A percentile compares a stretch with the other conserved stretches of the same genome.
These are phyloP conservation scores for Temnothorax curvispinosus DNA, from an alignment of 1,140 invertebrate genomes.

Conservation along the genomic window DNA sequence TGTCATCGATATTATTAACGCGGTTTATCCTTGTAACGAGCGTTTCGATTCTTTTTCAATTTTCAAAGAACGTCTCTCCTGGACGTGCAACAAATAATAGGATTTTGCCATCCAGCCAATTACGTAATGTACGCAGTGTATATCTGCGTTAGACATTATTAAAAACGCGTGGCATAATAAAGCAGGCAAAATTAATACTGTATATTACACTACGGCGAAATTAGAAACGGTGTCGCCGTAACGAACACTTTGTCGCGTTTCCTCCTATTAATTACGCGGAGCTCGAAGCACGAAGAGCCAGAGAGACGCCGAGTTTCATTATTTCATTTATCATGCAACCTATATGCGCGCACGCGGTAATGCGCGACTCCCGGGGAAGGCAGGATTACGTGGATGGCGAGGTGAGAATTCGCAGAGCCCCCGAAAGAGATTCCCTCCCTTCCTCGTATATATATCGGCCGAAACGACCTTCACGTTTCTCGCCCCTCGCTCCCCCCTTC, in stretches of 20 bases:
- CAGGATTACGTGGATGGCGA: slow-evolving; percentile 40
- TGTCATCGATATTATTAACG: not conserved
- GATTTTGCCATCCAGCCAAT: not conserved
- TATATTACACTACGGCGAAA: slow-evolving; percentile 27
- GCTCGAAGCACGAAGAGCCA: slow-evolving; percentile 33
- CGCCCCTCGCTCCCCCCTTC: no score
- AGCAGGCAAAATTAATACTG: slow-evolving; percentile 49
- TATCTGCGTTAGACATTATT: not conserved
- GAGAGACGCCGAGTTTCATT: slow-evolving; percentile 56
- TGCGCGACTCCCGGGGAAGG: slow-evolving; percentile 21
- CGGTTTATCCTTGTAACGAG: not conserved
- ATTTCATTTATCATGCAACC: slow-evolving; percentile 53
- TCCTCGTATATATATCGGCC: slow-evolving; percentile 24
- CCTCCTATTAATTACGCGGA: slow-evolving; percentile 57
- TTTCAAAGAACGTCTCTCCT: not conserved
- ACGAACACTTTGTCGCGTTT: slow-evolving; percentile 60
- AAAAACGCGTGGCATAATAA: slow-evolving; percentile 50
- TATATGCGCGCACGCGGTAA: slow-evolving; percentile 19
- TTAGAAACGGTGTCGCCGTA: slow-evolving; percentile 48
- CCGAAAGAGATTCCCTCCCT: not conserved
- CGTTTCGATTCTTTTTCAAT: not conserved
- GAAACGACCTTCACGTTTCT: slow-evolving; percentile 39
- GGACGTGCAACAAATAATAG: not conserved
- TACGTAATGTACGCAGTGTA: not conserved
- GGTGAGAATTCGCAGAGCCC: slow-evolving; percentile 41